phyloP scores from a whole-genome alignment of 1,140 invertebrate genomes.

The Ostrea edulis region DNA sequence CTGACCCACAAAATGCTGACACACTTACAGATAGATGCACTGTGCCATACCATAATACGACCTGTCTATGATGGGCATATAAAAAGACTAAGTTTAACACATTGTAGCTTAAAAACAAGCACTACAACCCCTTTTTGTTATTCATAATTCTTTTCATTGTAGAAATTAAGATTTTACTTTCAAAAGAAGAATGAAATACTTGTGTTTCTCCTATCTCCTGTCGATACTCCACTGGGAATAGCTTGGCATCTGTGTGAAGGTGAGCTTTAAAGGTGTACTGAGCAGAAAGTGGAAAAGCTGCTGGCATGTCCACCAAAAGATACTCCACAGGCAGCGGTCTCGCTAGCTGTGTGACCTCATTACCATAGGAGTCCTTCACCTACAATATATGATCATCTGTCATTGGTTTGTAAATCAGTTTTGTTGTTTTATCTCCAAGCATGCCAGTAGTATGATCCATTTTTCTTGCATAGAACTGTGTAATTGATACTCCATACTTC shows the following conservation, averaged over 20 bases:
- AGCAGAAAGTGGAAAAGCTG: slow-evolving; percentile 93
- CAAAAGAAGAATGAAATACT: slow-evolving; percentile 56
- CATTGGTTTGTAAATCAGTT: not conserved
- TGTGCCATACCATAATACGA: too few relatives aligned
- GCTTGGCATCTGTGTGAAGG: slow-evolving; percentile 82
- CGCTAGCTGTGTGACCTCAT: slow-evolving; percentile 95
- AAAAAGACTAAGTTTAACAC: too few relatives aligned
- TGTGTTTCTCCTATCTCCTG: slow-evolving; percentile 76
- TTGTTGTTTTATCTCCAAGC: not conserved
- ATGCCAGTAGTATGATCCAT: not conserved
- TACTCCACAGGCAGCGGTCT: slow-evolving; percentile 98
- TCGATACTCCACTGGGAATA: slow-evolving; percentile 93
- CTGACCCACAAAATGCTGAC: too few relatives aligned
- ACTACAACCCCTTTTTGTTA: too few relatives aligned
- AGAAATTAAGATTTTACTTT: not conserved
- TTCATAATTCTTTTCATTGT: too few relatives aligned
- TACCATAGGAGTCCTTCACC: slow-evolving; percentile 98
- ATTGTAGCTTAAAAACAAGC: too few relatives aligned
- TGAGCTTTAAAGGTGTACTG: slow-evolving; percentile 88
- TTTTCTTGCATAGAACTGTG: not conserved
- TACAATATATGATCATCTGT: slow-evolving; percentile 80
- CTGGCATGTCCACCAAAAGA: slow-evolving; percentile 96
- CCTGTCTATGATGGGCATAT: too few relatives aligned
- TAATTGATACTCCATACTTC: too few relatives aligned
- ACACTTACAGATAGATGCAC: too few relatives aligned